phyloP scores from a whole-genome alignment of 2,888 invertebrate species.

The Pristionchus entomophagus region DNA sequence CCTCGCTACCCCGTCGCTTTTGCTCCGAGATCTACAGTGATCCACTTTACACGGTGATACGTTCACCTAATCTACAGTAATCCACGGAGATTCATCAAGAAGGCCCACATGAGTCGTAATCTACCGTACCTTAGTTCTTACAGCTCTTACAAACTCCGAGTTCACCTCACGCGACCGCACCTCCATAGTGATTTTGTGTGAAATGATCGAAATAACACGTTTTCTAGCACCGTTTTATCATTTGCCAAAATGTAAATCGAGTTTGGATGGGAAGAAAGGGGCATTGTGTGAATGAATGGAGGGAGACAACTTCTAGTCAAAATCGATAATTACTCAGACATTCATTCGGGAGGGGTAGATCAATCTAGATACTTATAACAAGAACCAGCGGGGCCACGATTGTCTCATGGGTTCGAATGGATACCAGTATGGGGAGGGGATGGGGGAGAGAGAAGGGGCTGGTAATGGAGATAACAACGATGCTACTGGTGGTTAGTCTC shows the following conservation, averaged over 20 bases:
- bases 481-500: conserved; percentile 16
- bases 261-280: neutral
- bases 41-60: neutral
- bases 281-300: neutral
- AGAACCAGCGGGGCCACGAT: conserved; percentile 8
- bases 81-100: too few species aligned
- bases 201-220: neutral
- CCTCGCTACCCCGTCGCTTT: neutral
- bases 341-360: neutral
- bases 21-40: conserved; percentile 29
- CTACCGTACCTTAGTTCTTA: neutral
- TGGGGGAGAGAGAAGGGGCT: conserved; percentile 5
- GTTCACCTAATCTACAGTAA: neutral
- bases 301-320: conserved; percentile 2
- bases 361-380: conserved; percentile 8
- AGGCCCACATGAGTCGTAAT: too few species aligned
- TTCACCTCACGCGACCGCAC: conserved; percentile 23
- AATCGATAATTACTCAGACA: conserved; percentile 18
- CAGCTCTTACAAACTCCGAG: neutral
- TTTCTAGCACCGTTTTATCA: conserved; percentile 35
- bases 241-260: conserved; percentile 27
- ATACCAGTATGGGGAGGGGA: conserved; percentile 10
- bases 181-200: neutral
- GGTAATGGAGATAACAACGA: conserved; percentile 25
- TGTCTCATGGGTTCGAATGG: conserved; percentile 23